These are phyloP conservation scores for Petrocephalus sullivani DNA, from an alignment of 2,797 vertebrate species.

Conservation along the genomic window DNA sequence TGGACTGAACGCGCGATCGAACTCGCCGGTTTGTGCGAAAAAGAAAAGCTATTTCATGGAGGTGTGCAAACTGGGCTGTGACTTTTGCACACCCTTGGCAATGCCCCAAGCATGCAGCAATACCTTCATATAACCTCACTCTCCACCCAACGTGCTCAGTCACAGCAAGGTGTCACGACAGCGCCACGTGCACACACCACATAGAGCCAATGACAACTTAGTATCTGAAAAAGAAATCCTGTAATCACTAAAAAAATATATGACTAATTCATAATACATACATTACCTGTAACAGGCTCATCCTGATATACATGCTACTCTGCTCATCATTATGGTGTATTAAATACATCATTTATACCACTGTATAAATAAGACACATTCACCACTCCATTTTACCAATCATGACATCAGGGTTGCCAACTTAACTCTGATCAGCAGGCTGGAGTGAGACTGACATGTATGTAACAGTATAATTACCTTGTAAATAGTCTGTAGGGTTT, in stretches of 20 bases:
- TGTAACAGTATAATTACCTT: background rate
- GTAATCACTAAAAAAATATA: background rate
- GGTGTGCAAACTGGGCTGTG: background rate
- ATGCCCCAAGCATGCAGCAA: background rate
- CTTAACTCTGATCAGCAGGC: background rate
- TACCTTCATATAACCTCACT: background rate
- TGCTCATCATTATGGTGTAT: background rate
- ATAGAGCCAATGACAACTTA: background rate
- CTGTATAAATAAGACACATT: background rate
- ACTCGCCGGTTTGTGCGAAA: background rate
- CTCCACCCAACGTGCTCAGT: background rate
- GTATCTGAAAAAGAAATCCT: background rate
- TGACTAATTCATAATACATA: background rate
- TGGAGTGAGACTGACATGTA: background rate
- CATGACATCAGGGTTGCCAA: background rate
- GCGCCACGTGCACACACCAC: too few relatives aligned
- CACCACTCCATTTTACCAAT: background rate
- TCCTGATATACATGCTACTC: background rate
- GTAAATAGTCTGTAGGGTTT: background rate
- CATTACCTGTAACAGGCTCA: background rate
- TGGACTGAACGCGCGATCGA: background rate
- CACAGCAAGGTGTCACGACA: background rate
- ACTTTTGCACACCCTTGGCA: too few relatives aligned
- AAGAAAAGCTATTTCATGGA: background rate
- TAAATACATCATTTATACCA: background rate